phyloP scores from a whole-genome alignment of 1,140 invertebrate species.

The Rhopalosiphum padi region DNA sequence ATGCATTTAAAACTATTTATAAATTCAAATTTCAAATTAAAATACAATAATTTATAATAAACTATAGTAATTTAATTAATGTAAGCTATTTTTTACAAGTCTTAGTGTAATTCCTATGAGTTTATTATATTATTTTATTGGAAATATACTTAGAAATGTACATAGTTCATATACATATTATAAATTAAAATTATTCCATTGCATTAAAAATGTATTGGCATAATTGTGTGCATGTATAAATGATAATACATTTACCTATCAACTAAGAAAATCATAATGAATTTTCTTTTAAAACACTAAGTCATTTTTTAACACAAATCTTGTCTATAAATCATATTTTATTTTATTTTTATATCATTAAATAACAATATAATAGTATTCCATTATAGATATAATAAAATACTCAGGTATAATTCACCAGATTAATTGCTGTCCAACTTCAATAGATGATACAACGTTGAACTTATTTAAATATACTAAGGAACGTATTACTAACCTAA shows the following conservation, averaged over 20 bases:
- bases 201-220: no score
- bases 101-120: no score
- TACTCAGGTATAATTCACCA: not conserved
- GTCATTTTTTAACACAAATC: not conserved
- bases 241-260: not conserved
- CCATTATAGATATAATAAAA: not conserved
- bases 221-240: not conserved
- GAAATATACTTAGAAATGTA: no score
- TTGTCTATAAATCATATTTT: not conserved
- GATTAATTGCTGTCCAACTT: not conserved
- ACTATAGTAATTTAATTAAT: no score
- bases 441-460: not conserved
- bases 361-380: not conserved
- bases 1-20: no score
- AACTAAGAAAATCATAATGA: not conserved
- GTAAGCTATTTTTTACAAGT: no score
- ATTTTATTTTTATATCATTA: no score
- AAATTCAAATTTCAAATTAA: no score
- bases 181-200: not conserved
- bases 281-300: not conserved
- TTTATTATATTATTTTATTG: no score
- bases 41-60: no score
- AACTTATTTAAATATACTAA: not conserved
- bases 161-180: not conserved
- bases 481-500: conserved; percentile 61